Conservation (phyloP, 2,113 vertebrate species). For the Platichthys stellatus region DNA sequence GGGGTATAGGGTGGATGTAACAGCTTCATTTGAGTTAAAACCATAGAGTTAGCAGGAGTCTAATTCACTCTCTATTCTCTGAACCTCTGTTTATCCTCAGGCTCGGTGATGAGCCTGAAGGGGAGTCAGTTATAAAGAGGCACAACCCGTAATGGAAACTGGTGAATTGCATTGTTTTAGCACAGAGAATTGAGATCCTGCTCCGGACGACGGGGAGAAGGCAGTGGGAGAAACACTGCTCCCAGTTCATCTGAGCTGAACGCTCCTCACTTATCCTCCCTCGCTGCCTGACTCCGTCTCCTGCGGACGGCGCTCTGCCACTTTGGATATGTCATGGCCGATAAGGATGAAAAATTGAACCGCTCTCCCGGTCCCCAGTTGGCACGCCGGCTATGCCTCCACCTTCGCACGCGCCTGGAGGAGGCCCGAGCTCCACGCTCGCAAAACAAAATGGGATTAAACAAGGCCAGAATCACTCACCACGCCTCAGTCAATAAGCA, state of each 20-base stretch:
- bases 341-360: conserved; percentile 94
- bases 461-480: conserved; percentile 75
- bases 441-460: conserved; percentile 84
- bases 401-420: conserved; percentile 74
- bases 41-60: neutral
- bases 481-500: conserved; percentile 65
- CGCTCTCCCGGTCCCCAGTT: conserved; percentile 66
- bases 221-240: conserved; percentile 44
- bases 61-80: conserved; percentile 12
- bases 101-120: conserved; percentile 9
- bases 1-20: too few species aligned
- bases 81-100: conserved; percentile 16
- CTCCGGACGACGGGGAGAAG: conserved; percentile 25
- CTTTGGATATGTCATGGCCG: conserved; percentile 88
- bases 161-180: conserved; percentile 70
- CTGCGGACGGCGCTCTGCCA: conserved; percentile 72
- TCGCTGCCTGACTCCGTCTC: conserved; percentile 38
- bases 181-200: conserved; percentile 42
- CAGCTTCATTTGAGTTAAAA: conserved; percentile 13
- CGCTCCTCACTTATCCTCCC: conserved; percentile 23
- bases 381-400: conserved; percentile 66
- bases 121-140: conserved; percentile 5
- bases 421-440: conserved; percentile 74
- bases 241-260: conserved; percentile 48
- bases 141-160: conserved; percentile 34